These are phyloP conservation scores for Ploceus nigricollis DNA, from an alignment of 2,113 vertebrate species.

Conservation along the genomic window DNA sequence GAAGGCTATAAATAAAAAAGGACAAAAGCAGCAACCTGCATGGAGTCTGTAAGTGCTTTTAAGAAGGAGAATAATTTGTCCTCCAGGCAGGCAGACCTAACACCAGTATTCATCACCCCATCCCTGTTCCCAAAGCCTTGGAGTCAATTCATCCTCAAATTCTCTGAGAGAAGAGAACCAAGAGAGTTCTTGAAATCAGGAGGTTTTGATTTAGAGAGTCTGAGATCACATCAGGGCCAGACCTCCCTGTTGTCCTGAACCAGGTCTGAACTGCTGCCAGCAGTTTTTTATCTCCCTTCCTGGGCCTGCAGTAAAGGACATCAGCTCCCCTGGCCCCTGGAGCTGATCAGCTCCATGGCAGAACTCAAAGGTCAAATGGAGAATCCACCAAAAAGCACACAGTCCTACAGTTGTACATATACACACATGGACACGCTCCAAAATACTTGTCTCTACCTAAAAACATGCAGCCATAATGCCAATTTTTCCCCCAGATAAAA, in stretches of 20 bases:
- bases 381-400: not conserved
- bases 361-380: not conserved
- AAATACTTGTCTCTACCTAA: not conserved
- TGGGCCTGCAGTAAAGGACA: not conserved
- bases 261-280: not conserved
- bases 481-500: not conserved
- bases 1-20: slow-evolving; percentile 44
- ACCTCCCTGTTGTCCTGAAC: not conserved
- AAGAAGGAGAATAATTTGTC: not conserved
- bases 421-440: not conserved
- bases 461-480: not conserved
- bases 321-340: not conserved
- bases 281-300: not conserved
- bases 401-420: not conserved
- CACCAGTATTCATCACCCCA: not conserved
- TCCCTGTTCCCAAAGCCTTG: not conserved
- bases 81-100: not conserved
- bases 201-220: not conserved
- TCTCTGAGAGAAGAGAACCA: not conserved
- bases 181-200: not conserved
- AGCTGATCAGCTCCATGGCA: not conserved
- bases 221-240: not conserved
- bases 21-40: slow-evolving; percentile 38
- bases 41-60: slow-evolving; percentile 7
- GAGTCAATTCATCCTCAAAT: not conserved